Percentiles rank a stretch among this genome's conserved stretches.
Evolutionary conservation across 2,797 vertebrate species (phyloP).

Genomic region (Sciurus carolinensis): DNA sequence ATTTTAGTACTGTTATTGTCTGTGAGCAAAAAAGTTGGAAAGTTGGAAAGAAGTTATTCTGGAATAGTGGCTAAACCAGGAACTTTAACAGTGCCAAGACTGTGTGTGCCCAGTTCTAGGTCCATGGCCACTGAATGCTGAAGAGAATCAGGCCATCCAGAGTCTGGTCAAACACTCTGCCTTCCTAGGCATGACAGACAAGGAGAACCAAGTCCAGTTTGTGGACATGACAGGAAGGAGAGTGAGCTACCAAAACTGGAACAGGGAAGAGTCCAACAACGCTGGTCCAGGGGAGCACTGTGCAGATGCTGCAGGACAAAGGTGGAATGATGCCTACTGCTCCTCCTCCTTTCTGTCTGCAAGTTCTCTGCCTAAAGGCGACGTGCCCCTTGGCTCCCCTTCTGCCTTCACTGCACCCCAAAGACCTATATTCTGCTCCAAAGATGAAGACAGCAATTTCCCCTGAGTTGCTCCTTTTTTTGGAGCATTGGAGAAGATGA

Average conservation of each 20-base stretch:
- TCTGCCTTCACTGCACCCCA: background rate
- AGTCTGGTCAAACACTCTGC: background rate
- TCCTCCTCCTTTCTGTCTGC: conserved; percentile 17
- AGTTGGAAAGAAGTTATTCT: conserved; percentile 72
- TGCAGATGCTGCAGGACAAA: background rate
- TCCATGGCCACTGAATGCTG: conserved; percentile 58
- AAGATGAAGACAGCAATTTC: background rate
- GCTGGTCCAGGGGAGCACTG: background rate
- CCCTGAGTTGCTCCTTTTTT: background rate
- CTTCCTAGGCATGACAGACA: conserved; percentile 76
- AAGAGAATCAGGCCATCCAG: conserved; percentile 77
- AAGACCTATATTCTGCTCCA: background rate
- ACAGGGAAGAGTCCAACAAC: conserved; percentile 62
- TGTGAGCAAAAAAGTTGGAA: background rate
- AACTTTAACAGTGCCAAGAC: conserved; percentile 68
- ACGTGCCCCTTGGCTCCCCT: fast-evolving
- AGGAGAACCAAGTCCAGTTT: conserved; percentile 73
- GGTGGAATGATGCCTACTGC: conserved; percentile 71
- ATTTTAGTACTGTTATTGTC: conserved; percentile 81
- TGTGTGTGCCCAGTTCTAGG: conserved; percentile 67
- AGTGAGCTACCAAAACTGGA: conserved; percentile 77
- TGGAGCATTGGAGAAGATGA: background rate
- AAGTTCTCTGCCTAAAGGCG: conserved; percentile 72
- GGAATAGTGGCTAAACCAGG: conserved; percentile 45
- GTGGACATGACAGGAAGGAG: background rate